Percentiles rank a stretch among this genome's conserved stretches.
Conservation (phyloP, 1,140 invertebrate genomes). For the Colletes latitarsis region DNA sequence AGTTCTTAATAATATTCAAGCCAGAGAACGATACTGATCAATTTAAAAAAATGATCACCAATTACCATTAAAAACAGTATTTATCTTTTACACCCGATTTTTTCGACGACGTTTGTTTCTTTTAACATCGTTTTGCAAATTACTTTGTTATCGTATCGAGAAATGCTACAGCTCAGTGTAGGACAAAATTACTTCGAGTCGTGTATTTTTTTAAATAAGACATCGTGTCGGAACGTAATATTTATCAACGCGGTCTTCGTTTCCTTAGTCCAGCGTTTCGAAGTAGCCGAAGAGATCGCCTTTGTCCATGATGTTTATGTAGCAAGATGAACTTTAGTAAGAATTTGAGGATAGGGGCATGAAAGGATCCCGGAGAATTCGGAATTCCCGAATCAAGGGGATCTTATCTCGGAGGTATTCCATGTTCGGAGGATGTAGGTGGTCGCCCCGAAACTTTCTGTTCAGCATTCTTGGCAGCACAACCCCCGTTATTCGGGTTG, state of each 20-base stretch:
- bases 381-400: slow-evolving; percentile 70
- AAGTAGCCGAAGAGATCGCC: slow-evolving; percentile 5
- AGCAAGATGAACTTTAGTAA: slow-evolving; percentile 59
- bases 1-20: too few species aligned
- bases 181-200: too few species aligned
- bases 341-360: slow-evolving; percentile 53
- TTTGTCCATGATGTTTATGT: slow-evolving; percentile 52
- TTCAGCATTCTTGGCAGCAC: slow-evolving; percentile 74
- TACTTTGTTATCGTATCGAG: too few species aligned
- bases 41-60: too few species aligned
- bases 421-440: slow-evolving; percentile 74
- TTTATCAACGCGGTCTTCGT: neutral
- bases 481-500: slow-evolving; percentile 70
- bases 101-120: too few species aligned
- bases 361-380: slow-evolving; percentile 65
- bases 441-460: slow-evolving; percentile 69
- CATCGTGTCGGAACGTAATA: neutral
- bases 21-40: too few species aligned
- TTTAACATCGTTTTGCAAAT: too few species aligned
- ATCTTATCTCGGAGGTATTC: slow-evolving; percentile 71
- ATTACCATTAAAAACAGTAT: too few species aligned
- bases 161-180: too few species aligned
- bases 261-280: neutral
- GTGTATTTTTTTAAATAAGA: too few species aligned
- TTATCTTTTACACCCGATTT: too few species aligned